These are phyloP conservation scores for Brachynemurus nebulosus DNA, from an alignment of 2,888 invertebrate genomes.

Conservation along the genomic window DNA sequence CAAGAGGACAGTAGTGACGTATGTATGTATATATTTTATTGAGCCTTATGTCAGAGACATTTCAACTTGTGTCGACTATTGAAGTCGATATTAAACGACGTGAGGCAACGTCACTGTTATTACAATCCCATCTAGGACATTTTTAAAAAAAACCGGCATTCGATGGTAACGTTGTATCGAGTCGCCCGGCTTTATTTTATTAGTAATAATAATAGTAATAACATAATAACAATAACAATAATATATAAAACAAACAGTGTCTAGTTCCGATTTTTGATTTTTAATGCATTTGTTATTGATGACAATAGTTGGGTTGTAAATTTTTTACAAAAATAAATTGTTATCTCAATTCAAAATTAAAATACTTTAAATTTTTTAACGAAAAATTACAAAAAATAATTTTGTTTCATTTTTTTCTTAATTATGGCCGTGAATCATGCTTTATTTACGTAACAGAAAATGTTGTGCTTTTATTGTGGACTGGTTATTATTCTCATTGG, in stretches of 20 bases:
- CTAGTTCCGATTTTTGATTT: no score
- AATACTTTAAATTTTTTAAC: not conserved
- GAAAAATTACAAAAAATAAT: no score
- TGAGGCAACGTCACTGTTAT: conserved; percentile 19
- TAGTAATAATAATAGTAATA: no score
- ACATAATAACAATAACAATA: no score
- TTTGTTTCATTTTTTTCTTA: conserved; percentile 10
- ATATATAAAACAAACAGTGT: no score
- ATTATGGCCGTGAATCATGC: conserved; percentile 32
- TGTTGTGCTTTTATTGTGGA: conserved; percentile 31
- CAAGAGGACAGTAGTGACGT: conserved; percentile 19
- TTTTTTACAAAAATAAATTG: no score
- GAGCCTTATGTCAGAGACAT: conserved; percentile 17
- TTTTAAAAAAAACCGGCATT: conserved; percentile 15
- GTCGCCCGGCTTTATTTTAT: no score
- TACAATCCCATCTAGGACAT: conserved; percentile 14
- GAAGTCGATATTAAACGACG: conserved; percentile 23
- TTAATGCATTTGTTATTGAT: no score
- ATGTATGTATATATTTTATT: conserved; percentile 12
- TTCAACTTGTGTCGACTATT: conserved; percentile 18
- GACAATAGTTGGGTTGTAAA: no score
- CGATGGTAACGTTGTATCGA: not conserved
- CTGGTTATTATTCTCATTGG: conserved; percentile 24
- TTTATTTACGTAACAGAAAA: conserved; percentile 28
- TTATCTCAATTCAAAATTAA: not conserved